A percentile compares a stretch with the other conserved stretches of the same genome.
These are phyloP conservation scores for Platyscapa corneri DNA, from an alignment of 1,140 invertebrate species.

Conservation along the genomic window DNA sequence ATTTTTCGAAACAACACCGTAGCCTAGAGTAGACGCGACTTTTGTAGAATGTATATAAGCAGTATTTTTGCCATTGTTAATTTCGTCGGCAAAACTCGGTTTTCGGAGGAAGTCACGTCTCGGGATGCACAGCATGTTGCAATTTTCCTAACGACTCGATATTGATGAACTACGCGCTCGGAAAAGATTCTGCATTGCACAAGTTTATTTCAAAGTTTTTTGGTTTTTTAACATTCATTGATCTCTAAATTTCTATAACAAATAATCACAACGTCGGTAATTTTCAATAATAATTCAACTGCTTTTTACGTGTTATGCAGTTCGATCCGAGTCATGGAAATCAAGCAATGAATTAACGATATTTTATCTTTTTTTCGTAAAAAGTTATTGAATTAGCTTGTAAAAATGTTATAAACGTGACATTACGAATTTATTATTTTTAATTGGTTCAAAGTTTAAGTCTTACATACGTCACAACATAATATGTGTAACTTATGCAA, in stretches of 20 bases:
- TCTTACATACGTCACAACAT: too few species aligned
- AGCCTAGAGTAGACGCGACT: conserved; percentile 30
- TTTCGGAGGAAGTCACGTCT: conserved; percentile 29
- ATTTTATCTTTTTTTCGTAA: too few species aligned
- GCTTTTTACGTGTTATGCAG: too few species aligned
- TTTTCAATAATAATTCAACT: too few species aligned
- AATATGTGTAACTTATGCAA: too few species aligned
- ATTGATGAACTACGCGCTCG: not conserved
- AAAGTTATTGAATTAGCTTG: too few species aligned
- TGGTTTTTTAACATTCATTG: not conserved
- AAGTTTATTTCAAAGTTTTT: not conserved
- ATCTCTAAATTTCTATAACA: not conserved
- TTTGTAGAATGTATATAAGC: conserved; percentile 36
- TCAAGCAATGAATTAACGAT: too few species aligned
- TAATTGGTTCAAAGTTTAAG: too few species aligned
- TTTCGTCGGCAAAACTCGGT: conserved; percentile 1
- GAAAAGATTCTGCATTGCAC: not conserved
- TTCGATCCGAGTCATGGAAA: too few species aligned
- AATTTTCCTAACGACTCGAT: not conserved
- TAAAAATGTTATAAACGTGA: too few species aligned
- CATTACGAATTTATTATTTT: too few species aligned
- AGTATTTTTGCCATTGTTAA: conserved; percentile 46
- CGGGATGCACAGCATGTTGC: conserved; percentile 19
- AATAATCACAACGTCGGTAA: too few species aligned
- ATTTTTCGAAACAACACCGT: conserved; percentile 36